A percentile compares a stretch with the other conserved stretches of the same genome.
Conservation (phyloP, 2,888 invertebrate genomes). For the Micropterix aruncella region DNA sequence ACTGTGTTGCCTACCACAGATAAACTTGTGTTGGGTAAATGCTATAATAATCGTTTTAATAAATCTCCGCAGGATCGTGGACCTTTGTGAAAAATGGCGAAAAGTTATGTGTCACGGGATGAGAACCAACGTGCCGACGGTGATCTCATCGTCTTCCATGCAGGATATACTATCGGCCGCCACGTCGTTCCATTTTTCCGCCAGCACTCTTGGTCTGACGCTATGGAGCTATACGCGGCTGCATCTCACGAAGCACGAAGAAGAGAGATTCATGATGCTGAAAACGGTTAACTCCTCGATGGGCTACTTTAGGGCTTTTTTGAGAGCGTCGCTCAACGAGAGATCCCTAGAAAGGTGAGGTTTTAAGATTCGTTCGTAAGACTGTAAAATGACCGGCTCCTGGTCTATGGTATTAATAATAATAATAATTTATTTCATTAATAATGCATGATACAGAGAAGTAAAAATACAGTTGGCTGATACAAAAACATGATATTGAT, state of each 20-base stretch:
- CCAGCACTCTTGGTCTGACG: conserved; percentile 28
- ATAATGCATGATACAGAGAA: no score
- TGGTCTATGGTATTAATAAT: no score
- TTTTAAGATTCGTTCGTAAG: no score
- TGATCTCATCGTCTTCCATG: conserved; percentile 50
- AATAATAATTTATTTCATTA: no score
- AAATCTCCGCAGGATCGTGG: conserved; percentile 28
- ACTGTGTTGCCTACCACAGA: no score
- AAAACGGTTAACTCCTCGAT: conserved; percentile 38
- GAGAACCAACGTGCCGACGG: conserved; percentile 37
- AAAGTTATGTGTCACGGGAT: conserved; percentile 67
- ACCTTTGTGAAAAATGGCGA: conserved; percentile 63
- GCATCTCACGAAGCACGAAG: conserved; percentile 77
- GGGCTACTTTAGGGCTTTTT: conserved; percentile 78
- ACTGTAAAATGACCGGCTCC: no score
- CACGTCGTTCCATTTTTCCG: neutral
- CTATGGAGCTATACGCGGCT: conserved; percentile 69
- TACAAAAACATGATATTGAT: no score
- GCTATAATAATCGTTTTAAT: no score
- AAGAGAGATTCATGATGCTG: conserved; percentile 63
- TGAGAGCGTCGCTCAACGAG: conserved; percentile 83
- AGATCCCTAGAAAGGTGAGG: conserved; percentile 63
- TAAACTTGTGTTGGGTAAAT: no score
- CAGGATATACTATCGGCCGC: neutral
- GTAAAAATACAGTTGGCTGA: no score